Evolutionary conservation across 2,113 vertebrate species (phyloP).

Genomic region (Aplodontia rufa): DNA sequence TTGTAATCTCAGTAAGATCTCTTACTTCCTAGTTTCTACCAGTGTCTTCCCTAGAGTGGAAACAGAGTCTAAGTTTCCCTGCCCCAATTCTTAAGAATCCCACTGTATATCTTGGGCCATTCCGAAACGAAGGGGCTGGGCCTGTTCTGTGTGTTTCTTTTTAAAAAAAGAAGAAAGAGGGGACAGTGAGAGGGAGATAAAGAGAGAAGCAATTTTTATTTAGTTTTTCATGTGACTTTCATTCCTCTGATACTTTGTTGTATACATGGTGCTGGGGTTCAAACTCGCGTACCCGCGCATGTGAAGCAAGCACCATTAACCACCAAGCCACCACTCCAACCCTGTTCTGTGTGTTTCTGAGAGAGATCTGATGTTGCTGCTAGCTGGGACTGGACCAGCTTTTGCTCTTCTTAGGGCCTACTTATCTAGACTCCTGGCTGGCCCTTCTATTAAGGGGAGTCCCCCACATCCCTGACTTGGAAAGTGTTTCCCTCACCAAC

Average conservation of each 20-base stretch:
- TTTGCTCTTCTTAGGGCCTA: not conserved
- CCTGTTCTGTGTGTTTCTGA: not conserved
- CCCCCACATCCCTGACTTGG: not conserved
- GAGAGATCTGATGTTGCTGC: not conserved
- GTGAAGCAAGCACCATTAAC: too few species aligned
- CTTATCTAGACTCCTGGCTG: not conserved
- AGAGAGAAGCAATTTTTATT: too few species aligned
- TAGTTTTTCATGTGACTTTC: too few species aligned
- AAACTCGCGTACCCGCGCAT: too few species aligned
- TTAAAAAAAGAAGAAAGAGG: too few species aligned
- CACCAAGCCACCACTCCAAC: too few species aligned
- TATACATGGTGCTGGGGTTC: too few species aligned
- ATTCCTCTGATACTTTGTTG: too few species aligned
- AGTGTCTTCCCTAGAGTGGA: not conserved
- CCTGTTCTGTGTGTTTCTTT: not conserved
- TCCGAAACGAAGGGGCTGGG: not conserved
- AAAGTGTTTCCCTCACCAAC: not conserved
- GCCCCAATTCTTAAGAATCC: not conserved
- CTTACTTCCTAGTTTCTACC: not conserved
- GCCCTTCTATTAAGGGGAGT: not conserved
- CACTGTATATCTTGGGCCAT: not conserved
- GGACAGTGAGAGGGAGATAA: too few species aligned
- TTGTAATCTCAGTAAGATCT: not conserved
- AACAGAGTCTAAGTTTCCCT: not conserved
- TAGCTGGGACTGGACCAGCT: not conserved